These are phyloP conservation scores for Choreutis nemorana DNA, from an alignment of 2,888 invertebrate genomes.

Conservation along the genomic window DNA sequence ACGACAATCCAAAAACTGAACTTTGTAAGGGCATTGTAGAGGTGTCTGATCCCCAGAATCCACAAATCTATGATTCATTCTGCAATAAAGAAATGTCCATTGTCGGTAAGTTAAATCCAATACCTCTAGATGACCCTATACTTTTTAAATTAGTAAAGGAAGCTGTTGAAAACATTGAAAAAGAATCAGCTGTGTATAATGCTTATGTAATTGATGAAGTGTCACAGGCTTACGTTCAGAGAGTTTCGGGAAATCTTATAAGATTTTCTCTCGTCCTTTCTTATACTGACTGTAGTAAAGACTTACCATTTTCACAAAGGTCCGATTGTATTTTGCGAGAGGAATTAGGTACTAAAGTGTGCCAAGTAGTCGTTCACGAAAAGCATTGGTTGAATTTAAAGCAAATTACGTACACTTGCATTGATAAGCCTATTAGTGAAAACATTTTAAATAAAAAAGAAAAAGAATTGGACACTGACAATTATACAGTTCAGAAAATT, in stretches of 20 bases:
- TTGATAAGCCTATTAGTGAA: constrained; percentile 24
- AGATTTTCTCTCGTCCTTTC: constrained; percentile 29
- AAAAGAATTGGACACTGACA: constrained; percentile 15
- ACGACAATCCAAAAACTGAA: constrained; percentile 33
- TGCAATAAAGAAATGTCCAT: constrained; percentile 40
- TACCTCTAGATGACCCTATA: constrained; percentile 30
- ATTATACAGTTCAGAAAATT: constrained; percentile 30
- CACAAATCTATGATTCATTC: constrained; percentile 53
- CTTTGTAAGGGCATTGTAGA: constrained; percentile 64
- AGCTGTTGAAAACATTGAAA: constrained; percentile 34
- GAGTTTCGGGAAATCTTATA: constrained; percentile 25
- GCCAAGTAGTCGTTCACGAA: constrained; percentile 33
- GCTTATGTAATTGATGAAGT: constrained; percentile 31
- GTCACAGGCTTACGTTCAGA: constrained; percentile 28
- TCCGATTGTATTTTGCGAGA: constrained; percentile 27
- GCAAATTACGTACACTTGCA: constrained; percentile 31
- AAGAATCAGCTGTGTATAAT: constrained; percentile 20
- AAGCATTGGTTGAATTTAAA: constrained; percentile 28
- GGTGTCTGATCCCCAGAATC: constrained; percentile 32
- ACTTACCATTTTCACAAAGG: constrained; percentile 18
- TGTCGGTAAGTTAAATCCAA: constrained; percentile 15
- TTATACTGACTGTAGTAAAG: constrained; percentile 33
- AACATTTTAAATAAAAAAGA: constrained; percentile 20
- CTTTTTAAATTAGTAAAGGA: constrained; percentile 23
- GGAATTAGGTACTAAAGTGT: constrained; percentile 28